Base-by-base conservation (phyloP, 2,797 vertebrate species). In the Rhodeus uyekii region DNA sequence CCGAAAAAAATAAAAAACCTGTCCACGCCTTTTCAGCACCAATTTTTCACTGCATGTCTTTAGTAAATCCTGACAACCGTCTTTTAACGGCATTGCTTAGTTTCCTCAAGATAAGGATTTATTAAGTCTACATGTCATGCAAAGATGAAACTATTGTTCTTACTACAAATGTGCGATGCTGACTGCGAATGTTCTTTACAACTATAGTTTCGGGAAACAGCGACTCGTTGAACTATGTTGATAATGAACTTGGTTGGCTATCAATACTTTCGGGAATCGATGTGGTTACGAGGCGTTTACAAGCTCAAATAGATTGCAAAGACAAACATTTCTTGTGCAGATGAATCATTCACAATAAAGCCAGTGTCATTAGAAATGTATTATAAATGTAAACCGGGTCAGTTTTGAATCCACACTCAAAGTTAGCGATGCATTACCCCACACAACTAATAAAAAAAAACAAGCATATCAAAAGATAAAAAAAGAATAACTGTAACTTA, bases 401-500 rank as follows among this genome's bases (percentile, higher is more conserved):
- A 78, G 42, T 71, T 36, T 10, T 34, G 38, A 71, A 71, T 44
- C 46, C 27, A 82, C 8, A 60, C 78, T 60, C 36, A 71, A 34
- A 74, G 36, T 38, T n/a, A 60, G 53, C 39, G 39, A 80, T 71
- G 53, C 13, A 69, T 71, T 58, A 42, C 77, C 53, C 3, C 78
- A 60, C 67, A 48, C 53, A 72, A 29, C 29, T 24, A 39, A 73
- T 73, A 13, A 50, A 53, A 73, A 46, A 65, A 60, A 22, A 36
- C 46, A 73, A 24, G 8, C 38, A 42, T 32, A 69, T 44, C 22
- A 55, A 53, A 36, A 16, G 16, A 24, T 38, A 76, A 50, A 68
- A 39, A 32, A 71, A 27, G 79, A 83, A 72, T 53, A 27, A 60
- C 71, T 78, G 86, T 86, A 74, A 95, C 94, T 95, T 93, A 95